Percentiles rank a stretch among this genome's conserved stretches.
Evolutionary conservation across 2,888 invertebrate genomes (phyloP).

Genomic region (Cosmorhoe ocellata): DNA sequence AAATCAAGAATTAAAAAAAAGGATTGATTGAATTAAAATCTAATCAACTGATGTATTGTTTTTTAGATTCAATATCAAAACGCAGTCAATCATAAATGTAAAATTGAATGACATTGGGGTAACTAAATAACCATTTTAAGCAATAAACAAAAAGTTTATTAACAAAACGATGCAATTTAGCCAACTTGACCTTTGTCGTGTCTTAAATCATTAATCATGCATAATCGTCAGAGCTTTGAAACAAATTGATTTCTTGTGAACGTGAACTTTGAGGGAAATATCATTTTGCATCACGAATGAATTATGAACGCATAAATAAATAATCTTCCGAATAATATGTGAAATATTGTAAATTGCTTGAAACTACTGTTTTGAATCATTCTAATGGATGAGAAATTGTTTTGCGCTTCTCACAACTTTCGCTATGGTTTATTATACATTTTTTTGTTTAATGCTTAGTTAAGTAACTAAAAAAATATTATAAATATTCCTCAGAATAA

Average conservation of each 20-base stretch:
- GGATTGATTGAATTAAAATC: no score
- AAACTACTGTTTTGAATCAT: constrained; percentile 22
- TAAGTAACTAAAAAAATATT: no score
- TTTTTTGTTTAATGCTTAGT: no score
- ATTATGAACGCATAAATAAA: constrained; percentile 10
- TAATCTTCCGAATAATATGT: not conserved
- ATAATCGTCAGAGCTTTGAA: constrained; percentile 25
- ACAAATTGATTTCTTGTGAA: constrained; percentile 32
- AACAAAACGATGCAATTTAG: constrained; percentile 27
- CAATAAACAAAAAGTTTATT: constrained; percentile 29
- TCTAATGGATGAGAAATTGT: constrained; percentile 4
- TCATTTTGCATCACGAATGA: constrained; percentile 27
- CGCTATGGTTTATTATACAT: no score
- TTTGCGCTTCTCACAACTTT: constrained; percentile 8
- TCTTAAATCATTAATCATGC: constrained; percentile 29
- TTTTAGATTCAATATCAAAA: no score
- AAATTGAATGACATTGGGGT: constrained; percentile 18
- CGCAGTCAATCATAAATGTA: no score
- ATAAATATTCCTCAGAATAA: no score
- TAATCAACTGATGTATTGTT: no score
- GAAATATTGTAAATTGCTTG: constrained; percentile 11
- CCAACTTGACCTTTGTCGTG: constrained; percentile 28
- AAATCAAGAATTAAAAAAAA: no score
- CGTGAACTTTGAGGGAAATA: constrained; percentile 25
- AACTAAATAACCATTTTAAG: constrained; percentile 12